Base-by-base conservation (phyloP, 1,140 invertebrate species). In the Bombus impatiens region DNA sequence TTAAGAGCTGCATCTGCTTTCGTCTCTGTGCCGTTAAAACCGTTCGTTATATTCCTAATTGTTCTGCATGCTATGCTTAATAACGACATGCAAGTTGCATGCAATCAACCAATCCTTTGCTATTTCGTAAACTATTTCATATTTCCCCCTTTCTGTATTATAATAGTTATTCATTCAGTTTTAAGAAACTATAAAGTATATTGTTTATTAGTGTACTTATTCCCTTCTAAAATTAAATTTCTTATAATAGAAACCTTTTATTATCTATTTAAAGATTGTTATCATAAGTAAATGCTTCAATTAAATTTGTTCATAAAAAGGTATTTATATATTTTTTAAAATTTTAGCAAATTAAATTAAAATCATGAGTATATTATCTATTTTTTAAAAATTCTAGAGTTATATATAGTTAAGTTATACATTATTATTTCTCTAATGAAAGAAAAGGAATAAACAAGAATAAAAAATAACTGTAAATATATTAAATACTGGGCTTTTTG, bases 1-100 rank as follows among this genome's bases (percentile, higher is more conserved):
- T 94, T 94, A 90, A 93, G 88, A 92, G 92, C 90, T 87, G 92
- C 90, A 75, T 94, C 94, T 90, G 92, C 88, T 94, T 95, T 95
- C 92, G 93, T 88, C 86, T 95, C 94, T 95, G 94, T 93, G 91
- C 89, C 93, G 94, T 93, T 92, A 95, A 95, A 95, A 95, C 91
- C 91, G 91, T 94, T 90, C 89, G 93, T 94, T 95, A 95, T 94
- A 93, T 93, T 93, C 91, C 94, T 94, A 93, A 93, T 92, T 90
- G 82, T 91, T 89, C 88, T 80, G 86, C 90, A 91, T 93, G 90
- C 92, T 92, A 90, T 83, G 90, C 91, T 90, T 92, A 90, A 82
- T 92, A 68, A 82, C 84, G 80, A 85, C 88, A 80, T 90, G 88
- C 89, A 90, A 89, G 75, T 87, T 62, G 89, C 89, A 90, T 90